Percentiles rank a stretch among this genome's conserved stretches.
Evolutionary conservation across 2,888 invertebrate genomes (phyloP).

Genomic region (Rhorus exstirpatorius): DNA sequence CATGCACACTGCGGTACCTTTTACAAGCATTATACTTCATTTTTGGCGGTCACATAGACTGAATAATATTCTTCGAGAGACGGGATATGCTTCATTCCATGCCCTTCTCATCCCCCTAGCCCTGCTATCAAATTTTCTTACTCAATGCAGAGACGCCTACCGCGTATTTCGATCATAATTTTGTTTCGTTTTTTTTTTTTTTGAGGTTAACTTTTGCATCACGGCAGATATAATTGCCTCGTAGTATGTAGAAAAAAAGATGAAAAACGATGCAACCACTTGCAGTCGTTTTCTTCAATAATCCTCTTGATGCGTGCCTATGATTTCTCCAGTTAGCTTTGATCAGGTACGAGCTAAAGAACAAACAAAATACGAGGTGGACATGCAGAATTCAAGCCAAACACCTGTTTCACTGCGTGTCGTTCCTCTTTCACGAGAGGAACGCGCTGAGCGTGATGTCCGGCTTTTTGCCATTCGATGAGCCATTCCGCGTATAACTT

Average conservation of each 20-base stretch:
- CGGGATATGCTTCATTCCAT: neutral
- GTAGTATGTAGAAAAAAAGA: conserved; percentile 35
- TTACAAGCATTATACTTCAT: conserved; percentile 78
- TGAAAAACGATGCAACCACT: conserved; percentile 7
- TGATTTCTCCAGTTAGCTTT: conserved; percentile 43
- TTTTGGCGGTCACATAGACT: conserved; percentile 77
- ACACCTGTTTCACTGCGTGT: conserved; percentile 68
- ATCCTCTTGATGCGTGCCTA: conserved; percentile 10
- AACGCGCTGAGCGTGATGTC: conserved; percentile 18
- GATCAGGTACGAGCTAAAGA: conserved; percentile 36
- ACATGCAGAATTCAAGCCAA: conserved; percentile 41
- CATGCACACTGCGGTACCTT: conserved; percentile 62
- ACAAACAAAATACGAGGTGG: conserved; percentile 40
- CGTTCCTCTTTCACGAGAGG: conserved; percentile 40
- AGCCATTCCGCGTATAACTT: conserved; percentile 28
- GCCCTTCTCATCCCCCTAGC: conserved; percentile 19
- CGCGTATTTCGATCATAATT: neutral
- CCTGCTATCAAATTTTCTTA: conserved; percentile 5
- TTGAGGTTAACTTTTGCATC: conserved; percentile 20
- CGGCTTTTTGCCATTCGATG: conserved; percentile 59
- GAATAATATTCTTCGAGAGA: conserved; percentile 76
- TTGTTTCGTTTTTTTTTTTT: conserved; percentile 18
- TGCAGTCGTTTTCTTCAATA: conserved; percentile 38
- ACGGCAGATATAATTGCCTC: conserved; percentile 1
- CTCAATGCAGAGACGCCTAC: neutral